These are phyloP conservation scores for Pseudolaguvia tuberculata DNA, from an alignment of 2,113 vertebrate species.

Conservation along the genomic window DNA sequence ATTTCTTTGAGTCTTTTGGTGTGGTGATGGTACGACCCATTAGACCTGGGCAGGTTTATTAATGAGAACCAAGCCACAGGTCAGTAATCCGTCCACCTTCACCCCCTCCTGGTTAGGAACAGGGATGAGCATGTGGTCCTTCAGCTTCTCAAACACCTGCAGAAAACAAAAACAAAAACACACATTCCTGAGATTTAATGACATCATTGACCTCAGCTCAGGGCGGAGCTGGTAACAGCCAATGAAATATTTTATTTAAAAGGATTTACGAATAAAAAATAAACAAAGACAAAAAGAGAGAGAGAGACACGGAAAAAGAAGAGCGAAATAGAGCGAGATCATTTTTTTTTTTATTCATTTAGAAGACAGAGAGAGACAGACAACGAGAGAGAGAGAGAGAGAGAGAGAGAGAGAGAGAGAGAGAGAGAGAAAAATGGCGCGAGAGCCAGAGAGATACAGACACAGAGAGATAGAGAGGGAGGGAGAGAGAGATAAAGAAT, in stretches of 20 bases:
- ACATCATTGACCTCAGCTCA: background rate
- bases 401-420: background rate
- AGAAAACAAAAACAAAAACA: constrained; percentile 33
- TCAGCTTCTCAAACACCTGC: constrained; percentile 92
- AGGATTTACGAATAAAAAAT: background rate
- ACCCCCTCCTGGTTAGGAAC: constrained; percentile 75
- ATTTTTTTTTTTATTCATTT: no score
- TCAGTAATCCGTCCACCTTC: constrained; percentile 87
- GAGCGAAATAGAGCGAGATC: no score
- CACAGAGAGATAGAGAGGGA: background rate
- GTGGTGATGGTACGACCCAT: constrained; percentile 56
- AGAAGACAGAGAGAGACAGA: background rate
- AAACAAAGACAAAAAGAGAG: constrained; percentile 34
- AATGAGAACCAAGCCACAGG: constrained; percentile 87
- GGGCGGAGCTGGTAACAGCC: background rate
- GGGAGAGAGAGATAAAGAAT: constrained; percentile 17
- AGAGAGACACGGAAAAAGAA: no score
- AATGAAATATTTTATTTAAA: background rate
- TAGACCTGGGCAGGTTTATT: constrained; percentile 79
- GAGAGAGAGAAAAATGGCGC: constrained; percentile 15
- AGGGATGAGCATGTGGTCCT: constrained; percentile 92
- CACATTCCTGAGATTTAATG: background rate
- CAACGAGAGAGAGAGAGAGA: background rate
- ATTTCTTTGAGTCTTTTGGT: constrained; percentile 50
- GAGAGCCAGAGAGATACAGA: constrained; percentile 2